Percentiles rank a stretch among this genome's conserved stretches.
Conservation (phyloP, 2,888 invertebrate species). For the Tyria jacobaeae region DNA sequence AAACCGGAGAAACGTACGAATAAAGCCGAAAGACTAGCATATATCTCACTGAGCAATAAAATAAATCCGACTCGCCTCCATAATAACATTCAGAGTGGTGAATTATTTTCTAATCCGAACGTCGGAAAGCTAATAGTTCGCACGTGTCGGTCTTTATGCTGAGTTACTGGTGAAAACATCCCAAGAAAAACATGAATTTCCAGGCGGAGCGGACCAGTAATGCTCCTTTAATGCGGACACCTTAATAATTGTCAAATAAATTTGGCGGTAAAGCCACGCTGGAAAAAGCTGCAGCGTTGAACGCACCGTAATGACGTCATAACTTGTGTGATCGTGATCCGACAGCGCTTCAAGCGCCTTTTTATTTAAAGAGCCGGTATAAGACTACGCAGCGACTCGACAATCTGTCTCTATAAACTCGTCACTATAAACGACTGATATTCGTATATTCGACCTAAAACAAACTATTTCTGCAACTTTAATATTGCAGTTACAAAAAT, state of each 20-base stretch:
- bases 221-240: slow-evolving; percentile 83
- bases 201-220: slow-evolving; percentile 70
- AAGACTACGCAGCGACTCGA: slow-evolving; percentile 15
- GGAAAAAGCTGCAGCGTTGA: slow-evolving; percentile 73
- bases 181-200: slow-evolving; percentile 85
- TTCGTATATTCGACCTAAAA: background rate
- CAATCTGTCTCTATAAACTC: background rate
- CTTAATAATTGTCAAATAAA: slow-evolving; percentile 86
- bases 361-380: slow-evolving; percentile 46
- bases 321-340: slow-evolving; percentile 58
- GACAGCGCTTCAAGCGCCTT: slow-evolving; percentile 53
- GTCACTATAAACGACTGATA: background rate
- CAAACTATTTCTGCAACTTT: background rate
- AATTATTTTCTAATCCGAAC: slow-evolving; percentile 85
- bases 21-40: slow-evolving; percentile 80
- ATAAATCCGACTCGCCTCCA: slow-evolving; percentile 82
- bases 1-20: slow-evolving; percentile 75
- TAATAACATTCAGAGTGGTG: slow-evolving; percentile 84
- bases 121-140: slow-evolving; percentile 84
- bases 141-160: slow-evolving; percentile 81
- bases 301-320: slow-evolving; percentile 77
- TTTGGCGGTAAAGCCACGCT: slow-evolving; percentile 71
- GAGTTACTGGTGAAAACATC: slow-evolving; percentile 81
- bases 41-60: slow-evolving; percentile 81
- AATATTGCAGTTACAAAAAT: background rate